Evolutionary conservation across 1,140 invertebrate genomes (phyloP).

Genomic region (Cherax destructor): DNA sequence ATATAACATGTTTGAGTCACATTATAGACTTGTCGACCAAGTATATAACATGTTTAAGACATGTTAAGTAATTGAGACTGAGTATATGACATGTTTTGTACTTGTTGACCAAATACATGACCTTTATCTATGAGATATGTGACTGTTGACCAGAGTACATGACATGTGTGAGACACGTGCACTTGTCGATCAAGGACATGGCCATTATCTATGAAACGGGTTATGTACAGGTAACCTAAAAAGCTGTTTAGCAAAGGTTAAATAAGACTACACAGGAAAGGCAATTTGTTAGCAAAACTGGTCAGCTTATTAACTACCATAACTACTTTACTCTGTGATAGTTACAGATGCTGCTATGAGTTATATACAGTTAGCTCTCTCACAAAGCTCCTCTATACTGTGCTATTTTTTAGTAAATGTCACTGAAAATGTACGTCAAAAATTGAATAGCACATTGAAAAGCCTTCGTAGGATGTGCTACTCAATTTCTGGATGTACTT

Average conservation of each 20-base stretch:
- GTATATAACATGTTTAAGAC: conserved; percentile 20
- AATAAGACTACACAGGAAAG: conserved; percentile 2
- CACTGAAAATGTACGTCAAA: too few relatives aligned
- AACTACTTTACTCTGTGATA: too few relatives aligned
- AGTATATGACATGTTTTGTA: not conserved
- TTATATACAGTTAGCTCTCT: too few relatives aligned
- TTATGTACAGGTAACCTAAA: conserved; percentile 33
- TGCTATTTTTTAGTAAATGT: too few relatives aligned
- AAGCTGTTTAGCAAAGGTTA: conserved; percentile 3
- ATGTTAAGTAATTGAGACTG: not conserved
- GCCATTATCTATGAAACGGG: not conserved
- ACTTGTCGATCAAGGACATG: conserved; percentile 9
- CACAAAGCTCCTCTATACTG: too few relatives aligned
- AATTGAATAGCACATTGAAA: too few relatives aligned
- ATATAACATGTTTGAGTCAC: too few relatives aligned
- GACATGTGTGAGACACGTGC: conserved; percentile 10
- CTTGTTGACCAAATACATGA: conserved; percentile 15
- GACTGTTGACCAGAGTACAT: not conserved
- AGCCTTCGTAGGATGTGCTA: too few relatives aligned
- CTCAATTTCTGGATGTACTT: too few relatives aligned
- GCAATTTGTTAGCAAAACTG: not conserved
- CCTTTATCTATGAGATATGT: conserved; percentile 15
- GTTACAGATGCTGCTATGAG: too few relatives aligned
- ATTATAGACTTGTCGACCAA: not conserved
- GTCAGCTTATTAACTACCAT: too few relatives aligned